phyloP scores from a whole-genome alignment of 2,113 vertebrate genomes.

The Callipepla californica region DNA sequence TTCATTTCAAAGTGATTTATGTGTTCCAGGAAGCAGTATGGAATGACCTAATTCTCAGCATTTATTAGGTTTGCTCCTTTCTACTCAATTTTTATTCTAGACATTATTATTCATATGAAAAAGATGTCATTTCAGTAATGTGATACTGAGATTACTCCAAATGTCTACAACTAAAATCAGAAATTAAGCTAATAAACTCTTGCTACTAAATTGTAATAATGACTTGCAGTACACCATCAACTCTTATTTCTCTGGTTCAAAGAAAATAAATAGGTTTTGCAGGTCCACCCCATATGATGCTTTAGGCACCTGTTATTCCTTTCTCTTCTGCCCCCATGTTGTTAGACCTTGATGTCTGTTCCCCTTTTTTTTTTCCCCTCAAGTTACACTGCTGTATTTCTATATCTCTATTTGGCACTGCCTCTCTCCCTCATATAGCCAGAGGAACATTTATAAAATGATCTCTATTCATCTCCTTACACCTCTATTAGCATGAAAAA shows the following conservation, averaged over 20 bases:
- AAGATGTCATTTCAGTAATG: background rate
- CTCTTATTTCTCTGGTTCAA: background rate
- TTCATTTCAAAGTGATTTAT: background rate
- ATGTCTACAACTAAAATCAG: background rate
- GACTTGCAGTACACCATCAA: background rate
- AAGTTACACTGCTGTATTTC: background rate
- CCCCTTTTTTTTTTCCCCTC: background rate
- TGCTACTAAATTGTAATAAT: background rate
- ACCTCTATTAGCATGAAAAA: background rate
- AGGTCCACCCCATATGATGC: background rate
- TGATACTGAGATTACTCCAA: background rate
- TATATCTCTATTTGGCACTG: background rate
- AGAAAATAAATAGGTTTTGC: rapidly evolving
- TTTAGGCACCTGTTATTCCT: background rate
- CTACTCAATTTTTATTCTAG: background rate
- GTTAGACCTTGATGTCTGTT: background rate
- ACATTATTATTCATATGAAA: background rate
- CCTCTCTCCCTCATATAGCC: background rate
- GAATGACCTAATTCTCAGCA: background rate
- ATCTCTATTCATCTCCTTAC: background rate
- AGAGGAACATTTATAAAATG: background rate
- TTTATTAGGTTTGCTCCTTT: background rate
- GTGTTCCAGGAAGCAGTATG: background rate
- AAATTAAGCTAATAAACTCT: background rate
- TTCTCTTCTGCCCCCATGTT: background rate